Conservation (phyloP, 2,797 vertebrate genomes). For the Xenopus petersii region DNA sequence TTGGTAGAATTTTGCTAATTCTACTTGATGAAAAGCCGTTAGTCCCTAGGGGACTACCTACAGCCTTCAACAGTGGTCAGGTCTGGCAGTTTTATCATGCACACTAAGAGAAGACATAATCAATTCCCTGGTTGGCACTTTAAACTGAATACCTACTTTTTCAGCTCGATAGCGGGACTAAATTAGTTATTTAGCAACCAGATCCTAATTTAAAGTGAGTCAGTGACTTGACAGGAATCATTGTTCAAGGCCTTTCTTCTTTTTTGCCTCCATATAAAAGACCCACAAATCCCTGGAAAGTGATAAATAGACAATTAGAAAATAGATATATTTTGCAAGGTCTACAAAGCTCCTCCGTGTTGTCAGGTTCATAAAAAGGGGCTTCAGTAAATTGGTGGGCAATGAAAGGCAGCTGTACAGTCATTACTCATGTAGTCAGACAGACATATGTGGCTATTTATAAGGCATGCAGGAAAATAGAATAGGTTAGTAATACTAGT, state of each 20-base stretch:
- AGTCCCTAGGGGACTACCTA: conserved; percentile 60
- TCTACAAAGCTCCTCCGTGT: conserved; percentile 71
- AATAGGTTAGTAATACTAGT: conserved; percentile 69
- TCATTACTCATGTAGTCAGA: conserved; percentile 77
- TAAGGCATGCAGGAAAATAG: conserved; percentile 69
- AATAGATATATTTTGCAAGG: conserved; percentile 81
- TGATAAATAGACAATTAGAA: conserved; percentile 87
- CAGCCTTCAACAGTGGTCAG: conserved; percentile 56
- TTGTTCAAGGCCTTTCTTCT: conserved; percentile 72
- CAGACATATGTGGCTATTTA: conserved; percentile 80
- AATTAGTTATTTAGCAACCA: conserved; percentile 83
- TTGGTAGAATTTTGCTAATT: conserved; percentile 43
- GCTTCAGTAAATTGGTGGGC: conserved; percentile 75
- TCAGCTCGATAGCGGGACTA: conserved; percentile 80
- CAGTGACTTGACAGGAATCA: conserved; percentile 76
- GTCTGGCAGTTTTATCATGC: conserved; percentile 70
- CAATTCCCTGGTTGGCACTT: conserved; percentile 80
- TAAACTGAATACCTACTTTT: conserved; percentile 78
- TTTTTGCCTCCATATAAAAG: conserved; percentile 70
- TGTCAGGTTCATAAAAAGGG: conserved; percentile 76
- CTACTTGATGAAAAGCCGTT: conserved; percentile 44
- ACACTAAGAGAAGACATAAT: conserved; percentile 77
- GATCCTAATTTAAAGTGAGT: conserved; percentile 80
- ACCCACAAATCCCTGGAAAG: conserved; percentile 74
- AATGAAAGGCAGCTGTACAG: conserved; percentile 74